Evolutionary conservation across 2,888 invertebrate species (phyloP), one percentile per base, ranked within the genome.

Genomic region (Drosophila prostipennis): DNA sequence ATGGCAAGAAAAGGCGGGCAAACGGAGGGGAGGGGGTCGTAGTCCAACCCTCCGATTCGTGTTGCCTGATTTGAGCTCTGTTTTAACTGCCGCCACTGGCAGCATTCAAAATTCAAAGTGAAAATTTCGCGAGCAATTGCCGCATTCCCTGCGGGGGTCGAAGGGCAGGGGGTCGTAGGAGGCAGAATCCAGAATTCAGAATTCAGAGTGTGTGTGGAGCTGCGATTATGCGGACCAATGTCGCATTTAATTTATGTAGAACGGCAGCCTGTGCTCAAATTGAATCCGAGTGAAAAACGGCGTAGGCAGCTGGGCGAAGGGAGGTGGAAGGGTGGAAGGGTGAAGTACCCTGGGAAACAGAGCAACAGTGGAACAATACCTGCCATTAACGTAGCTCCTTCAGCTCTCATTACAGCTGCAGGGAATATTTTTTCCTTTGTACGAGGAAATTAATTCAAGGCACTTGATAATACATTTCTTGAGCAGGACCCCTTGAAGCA

Each of bases 231-330:
- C 73, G 55, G 65, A 51, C 52, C 51, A 72, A 34, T 72, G 72
- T 69, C 73, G 69, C 72, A 56, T 74, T 68, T 73, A 74, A 74
- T 73, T 73, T 71, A 77, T 77, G 63, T 57, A 53, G 52, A 23
- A 52, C 43, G 67, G 52, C 72, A 69, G 58, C 29, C 42, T 45
- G 55, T 29, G 45, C 70, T 60, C 57, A 67, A 80, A 80, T 64
- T 79, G 64, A 80, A 79, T 67, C 70, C 45, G 23, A 55, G 45
- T 40, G 55, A 60, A 76, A 68, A 55, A 40, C 54, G 45, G 40
- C 29, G 63, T 23, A 43, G 58, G 48, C 60, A 51, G 32, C 39
- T 3, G n/a, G 51, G 34, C 46, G 45, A 32, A 34, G 46, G 7
- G 19, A 13, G 3, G 6, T 34, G 34, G n/a, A 11, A 26, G 14